Evolutionary conservation across 2,797 vertebrate genomes (phyloP).

Genomic region (Leptoclinus maculatus): DNA sequence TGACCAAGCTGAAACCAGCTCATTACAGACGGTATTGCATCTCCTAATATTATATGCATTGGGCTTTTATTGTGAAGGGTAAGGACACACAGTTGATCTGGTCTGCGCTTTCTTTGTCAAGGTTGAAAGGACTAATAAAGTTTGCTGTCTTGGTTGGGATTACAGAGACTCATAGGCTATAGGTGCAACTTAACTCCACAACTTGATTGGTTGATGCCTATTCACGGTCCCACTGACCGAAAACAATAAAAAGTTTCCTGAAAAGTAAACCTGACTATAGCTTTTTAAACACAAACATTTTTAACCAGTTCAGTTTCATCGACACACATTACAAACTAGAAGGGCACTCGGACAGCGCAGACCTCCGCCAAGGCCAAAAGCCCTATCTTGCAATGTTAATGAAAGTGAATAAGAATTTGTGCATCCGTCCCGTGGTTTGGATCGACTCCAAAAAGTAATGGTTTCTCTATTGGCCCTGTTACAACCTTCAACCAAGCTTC

Average conservation of each 20-base stretch:
- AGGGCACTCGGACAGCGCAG: not conserved
- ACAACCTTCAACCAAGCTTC: not conserved
- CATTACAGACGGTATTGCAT: slow-evolving; percentile 33
- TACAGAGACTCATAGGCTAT: no score
- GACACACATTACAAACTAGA: not conserved
- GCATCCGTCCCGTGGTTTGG: not conserved
- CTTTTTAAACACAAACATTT: not conserved
- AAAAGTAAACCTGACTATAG: not conserved
- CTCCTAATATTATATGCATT: not conserved
- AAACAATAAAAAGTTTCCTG: not conserved
- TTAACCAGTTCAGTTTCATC: not conserved
- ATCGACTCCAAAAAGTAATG: not conserved
- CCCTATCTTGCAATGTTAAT: not conserved
- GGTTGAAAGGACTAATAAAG: no score
- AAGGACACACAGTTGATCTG: no score
- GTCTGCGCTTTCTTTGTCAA: no score
- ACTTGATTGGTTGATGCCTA: no score
- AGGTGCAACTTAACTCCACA: no score
- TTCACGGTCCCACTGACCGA: not conserved
- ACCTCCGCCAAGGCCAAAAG: slow-evolving; percentile 1
- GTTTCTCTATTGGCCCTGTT: not conserved
- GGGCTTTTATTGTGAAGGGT: no score
- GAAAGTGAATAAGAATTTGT: not conserved
- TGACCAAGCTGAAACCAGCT: slow-evolving; percentile 25
- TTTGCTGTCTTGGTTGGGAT: no score